Percentiles rank a stretch among this genome's conserved stretches.
Evolutionary conservation across 2,888 invertebrate species (phyloP).

Genomic region (Tholera decimalis): DNA sequence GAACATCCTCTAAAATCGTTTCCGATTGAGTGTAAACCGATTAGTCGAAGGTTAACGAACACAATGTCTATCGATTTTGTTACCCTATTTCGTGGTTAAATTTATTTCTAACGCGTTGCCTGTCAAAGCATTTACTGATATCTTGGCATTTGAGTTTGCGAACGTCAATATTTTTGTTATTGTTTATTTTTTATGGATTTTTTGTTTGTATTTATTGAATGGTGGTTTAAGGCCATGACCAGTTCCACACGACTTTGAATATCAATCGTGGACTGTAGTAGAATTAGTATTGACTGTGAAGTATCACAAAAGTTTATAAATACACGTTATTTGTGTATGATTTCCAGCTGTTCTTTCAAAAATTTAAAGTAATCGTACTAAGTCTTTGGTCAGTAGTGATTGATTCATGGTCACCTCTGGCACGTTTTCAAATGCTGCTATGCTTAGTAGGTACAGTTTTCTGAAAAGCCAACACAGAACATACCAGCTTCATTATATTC

Average conservation of each 20-base stretch:
- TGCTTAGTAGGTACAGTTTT: background rate
- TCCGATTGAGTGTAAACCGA: constrained; percentile 50
- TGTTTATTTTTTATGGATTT: constrained; percentile 39
- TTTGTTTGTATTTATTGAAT: constrained; percentile 11
- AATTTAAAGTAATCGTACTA: background rate
- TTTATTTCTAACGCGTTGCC: constrained; percentile 44
- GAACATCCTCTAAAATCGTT: constrained; percentile 37
- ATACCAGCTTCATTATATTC: background rate
- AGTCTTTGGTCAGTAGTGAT: too few relatives aligned
- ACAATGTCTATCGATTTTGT: constrained; percentile 52
- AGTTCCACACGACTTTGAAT: background rate
- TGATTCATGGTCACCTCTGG: background rate
- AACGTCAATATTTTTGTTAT: constrained; percentile 25
- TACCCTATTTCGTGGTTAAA: constrained; percentile 45
- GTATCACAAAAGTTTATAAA: background rate
- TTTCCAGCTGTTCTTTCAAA: background rate
- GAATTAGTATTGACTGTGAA: constrained; percentile 7
- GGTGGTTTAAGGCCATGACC: constrained; percentile 14
- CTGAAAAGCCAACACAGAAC: background rate
- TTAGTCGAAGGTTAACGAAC: constrained; percentile 58
- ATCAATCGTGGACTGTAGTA: constrained; percentile 1
- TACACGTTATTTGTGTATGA: background rate
- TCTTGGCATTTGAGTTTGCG: constrained; percentile 37
- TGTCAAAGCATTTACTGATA: constrained; percentile 52
- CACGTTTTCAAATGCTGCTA: background rate